phyloP scores from a whole-genome alignment of 2,888 invertebrate genomes.

The Elysia crispata region DNA sequence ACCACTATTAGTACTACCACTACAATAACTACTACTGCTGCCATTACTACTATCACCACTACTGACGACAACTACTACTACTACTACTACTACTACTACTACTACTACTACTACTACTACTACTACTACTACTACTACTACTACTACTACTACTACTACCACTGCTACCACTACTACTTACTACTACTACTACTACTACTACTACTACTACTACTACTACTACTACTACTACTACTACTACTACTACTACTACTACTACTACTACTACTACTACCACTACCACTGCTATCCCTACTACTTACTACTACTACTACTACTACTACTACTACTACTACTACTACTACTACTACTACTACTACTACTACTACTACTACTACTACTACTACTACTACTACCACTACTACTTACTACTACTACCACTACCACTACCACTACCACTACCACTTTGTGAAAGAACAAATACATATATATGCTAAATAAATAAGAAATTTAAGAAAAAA shows the following conservation, averaged over 20 bases:
- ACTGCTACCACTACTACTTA: too few relatives aligned
- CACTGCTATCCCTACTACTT: conserved; percentile 11
- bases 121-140: conserved; percentile 22
- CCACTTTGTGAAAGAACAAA: conserved; percentile 1
- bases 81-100: conserved; percentile 28
- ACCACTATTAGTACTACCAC: too few relatives aligned
- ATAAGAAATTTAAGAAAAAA: too few relatives aligned
- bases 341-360: conserved; percentile 21
- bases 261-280: conserved; percentile 18
- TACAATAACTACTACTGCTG: not conserved
- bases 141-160: conserved; percentile 2
- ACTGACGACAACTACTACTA: conserved; percentile 16
- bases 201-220: not conserved
- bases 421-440: too few relatives aligned
- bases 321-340: not conserved
- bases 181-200: not conserved
- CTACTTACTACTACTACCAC: too few relatives aligned
- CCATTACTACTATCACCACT: not conserved
- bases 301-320: not conserved
- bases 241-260: conserved; percentile 22
- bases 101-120: conserved; percentile 23
- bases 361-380: conserved; percentile 18
- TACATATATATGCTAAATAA: too few relatives aligned
- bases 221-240: conserved; percentile 21
- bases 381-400: too few relatives aligned